Conservation (phyloP, 2,888 invertebrate species). For the Synergus gifuensis region DNA sequence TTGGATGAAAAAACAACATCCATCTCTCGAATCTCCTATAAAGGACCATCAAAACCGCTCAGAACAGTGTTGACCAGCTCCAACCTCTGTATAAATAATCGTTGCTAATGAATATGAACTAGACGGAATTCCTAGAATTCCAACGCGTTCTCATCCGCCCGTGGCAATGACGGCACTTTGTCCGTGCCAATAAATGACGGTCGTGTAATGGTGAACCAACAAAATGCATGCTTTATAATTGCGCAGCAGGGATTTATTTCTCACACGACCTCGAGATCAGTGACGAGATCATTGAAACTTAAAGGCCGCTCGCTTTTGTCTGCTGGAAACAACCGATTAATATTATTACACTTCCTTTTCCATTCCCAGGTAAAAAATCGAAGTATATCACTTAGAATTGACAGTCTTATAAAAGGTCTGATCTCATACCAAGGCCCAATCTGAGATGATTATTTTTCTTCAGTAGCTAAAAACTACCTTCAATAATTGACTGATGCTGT, state of each 20-base stretch:
- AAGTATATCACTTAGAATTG: neutral
- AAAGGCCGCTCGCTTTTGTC: neutral
- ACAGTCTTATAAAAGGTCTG: neutral
- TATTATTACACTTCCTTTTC: neutral
- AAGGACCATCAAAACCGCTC: neutral
- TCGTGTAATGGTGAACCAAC: conserved; percentile 36
- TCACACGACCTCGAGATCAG: conserved; percentile 27
- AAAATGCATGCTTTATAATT: conserved; percentile 29
- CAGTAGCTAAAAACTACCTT: too few species aligned
- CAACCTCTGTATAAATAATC: conserved; percentile 16
- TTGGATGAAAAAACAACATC: neutral
- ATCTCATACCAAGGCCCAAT: too few species aligned
- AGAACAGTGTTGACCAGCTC: neutral
- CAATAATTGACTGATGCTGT: too few species aligned
- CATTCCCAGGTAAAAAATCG: neutral
- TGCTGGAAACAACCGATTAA: neutral
- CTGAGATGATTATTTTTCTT: too few species aligned
- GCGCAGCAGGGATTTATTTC: conserved; percentile 33
- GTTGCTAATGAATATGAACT: conserved; percentile 39
- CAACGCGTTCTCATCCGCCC: conserved; percentile 20
- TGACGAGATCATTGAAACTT: conserved; percentile 28
- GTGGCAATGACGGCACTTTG: conserved; percentile 42
- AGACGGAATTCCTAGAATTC: conserved; percentile 37
- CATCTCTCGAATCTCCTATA: conserved; percentile 1
- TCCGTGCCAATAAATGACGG: conserved; percentile 20